Base-by-base conservation (phyloP, 2,888 invertebrate genomes). In the Philaethria dido region DNA sequence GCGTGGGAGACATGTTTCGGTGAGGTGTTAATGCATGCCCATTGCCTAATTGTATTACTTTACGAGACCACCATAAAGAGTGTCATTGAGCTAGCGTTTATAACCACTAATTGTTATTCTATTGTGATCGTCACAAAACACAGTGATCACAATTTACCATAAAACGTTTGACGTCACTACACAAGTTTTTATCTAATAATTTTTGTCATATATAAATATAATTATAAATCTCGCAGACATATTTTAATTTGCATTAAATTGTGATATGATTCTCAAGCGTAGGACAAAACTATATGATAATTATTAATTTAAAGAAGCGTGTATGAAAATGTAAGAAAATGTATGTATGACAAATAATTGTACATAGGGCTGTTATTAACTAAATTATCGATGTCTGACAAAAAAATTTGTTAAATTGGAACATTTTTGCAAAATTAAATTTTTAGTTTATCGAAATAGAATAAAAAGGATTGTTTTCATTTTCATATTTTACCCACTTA, bases 1-100 rank as follows among this genome's bases (percentile, higher is more conserved):
- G 85, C 84, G 91, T 90, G 89, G 92, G 91, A 80, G 87, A 82
- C 78, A 79, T 73, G 80, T 81, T 80, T 82, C 79, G 78, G 76
- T 80, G 80, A 91, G 88, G 91, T 91, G 90, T 87, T 92, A 91
- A 92, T 91, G 89, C 80, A 88, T 80, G 83, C 82, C 85, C 84
- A 87, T 91, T 89, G 89, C 89, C 85, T 90, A 90, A 91, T 90
- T 88, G 90, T 91, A 87, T 88, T 87, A 78, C 88, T 88, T 88
- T 89, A 86, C 84, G 83, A 84, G 85, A 82, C 83, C 79, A 82
- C 83, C 85, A 86, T 90, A 87, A 87, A 87, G 80, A 81, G 85
- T 74, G 81, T 80, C 78, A 78, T 82, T 81, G 77, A 79, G 77
- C 74, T 54, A 55, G 54, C 63, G 82, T 86, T 87, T 86, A 86